These are phyloP conservation scores for Pterophyllum scalare DNA, from an alignment of 2,113 vertebrate species.

Conservation along the genomic window DNA sequence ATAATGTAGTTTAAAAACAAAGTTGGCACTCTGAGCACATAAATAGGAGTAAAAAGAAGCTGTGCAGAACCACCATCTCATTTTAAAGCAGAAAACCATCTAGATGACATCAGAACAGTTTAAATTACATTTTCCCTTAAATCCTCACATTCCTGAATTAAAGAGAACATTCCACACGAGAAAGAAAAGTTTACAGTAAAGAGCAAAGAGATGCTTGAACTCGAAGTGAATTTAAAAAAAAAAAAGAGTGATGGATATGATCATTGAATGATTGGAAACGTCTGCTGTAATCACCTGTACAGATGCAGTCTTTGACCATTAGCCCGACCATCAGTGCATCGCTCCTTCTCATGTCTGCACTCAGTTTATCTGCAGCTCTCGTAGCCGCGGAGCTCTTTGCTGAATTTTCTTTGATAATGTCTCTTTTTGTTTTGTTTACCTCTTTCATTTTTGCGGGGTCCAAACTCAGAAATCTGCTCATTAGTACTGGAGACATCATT, in stretches of 20 bases:
- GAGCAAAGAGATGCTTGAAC: background rate
- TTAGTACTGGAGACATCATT: constrained; percentile 75
- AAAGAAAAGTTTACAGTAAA: constrained; percentile 17
- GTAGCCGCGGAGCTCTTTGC: background rate
- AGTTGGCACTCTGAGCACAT: constrained; percentile 34
- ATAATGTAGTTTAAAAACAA: constrained; percentile 19
- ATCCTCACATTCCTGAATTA: constrained; percentile 60
- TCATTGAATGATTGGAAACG: constrained; percentile 20
- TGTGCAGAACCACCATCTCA: constrained; percentile 36
- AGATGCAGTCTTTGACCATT: constrained; percentile 24
- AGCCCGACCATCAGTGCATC: background rate
- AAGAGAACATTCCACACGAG: constrained; percentile 68
- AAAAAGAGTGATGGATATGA: background rate
- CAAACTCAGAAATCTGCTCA: constrained; percentile 67
- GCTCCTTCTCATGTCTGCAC: constrained; percentile 4
- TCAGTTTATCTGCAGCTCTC: constrained; percentile 11
- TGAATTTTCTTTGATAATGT: constrained; percentile 53
- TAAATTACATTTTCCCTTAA: constrained; percentile 41
- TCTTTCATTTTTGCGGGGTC: constrained; percentile 54
- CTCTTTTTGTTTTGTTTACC: constrained; percentile 7
- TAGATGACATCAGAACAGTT: background rate
- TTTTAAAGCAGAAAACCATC: background rate
- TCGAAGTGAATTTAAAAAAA: background rate
- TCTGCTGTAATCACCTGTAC: constrained; percentile 35
- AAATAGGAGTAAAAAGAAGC: constrained; percentile 35